Base-by-base conservation (phyloP, 2,797 vertebrate species). In the Lepilemur septentrionalis region DNA sequence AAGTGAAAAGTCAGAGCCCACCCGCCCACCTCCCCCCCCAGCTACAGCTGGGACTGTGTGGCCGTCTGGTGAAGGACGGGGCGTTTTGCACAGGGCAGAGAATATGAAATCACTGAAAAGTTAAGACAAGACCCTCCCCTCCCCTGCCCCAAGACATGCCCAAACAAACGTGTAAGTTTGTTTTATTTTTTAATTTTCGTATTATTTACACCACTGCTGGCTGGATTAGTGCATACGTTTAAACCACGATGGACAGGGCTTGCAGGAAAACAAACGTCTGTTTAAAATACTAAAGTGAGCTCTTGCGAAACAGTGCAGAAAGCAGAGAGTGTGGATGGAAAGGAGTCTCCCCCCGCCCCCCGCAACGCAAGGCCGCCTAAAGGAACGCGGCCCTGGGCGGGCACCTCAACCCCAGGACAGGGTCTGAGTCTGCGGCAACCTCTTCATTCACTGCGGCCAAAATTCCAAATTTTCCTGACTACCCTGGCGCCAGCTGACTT, bases 381-480 rank as follows among this genome's bases (percentile, higher is more conserved):
- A 14, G 43, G 13, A 7, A 15, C 35, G 1, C 18, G 13, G 18
- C 10, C n/a, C 1, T 18, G 32, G 13, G 15, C 11, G 32, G 10
- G 43, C 1, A 7, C 10, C 23, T 6, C 1, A 11, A 13, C 28
- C 15, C 23, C 25, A 23, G 32, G 10, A 48, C 7, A 3, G 23
- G 55, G 13, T 17, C 4, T 17, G 12, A 2, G 12, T 57, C 30
- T 1, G 1, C 5, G 0, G 13, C 30, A 3, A 13, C 1, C 9
- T 17, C 28, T 41, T 18, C 1, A 5, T 59, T 14, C 25, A 18
- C 12, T 0, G n/a, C 0, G 28, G 65, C n/a, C 22, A 46, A 63
- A 63, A 52, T 25, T 72, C n/a, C 72, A 48, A 22, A 15, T 22
- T n/a, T 43, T 35, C 8, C 12, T 14, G 30, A 12, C 17, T 7